Evolutionary conservation across 2,797 vertebrate species (phyloP).

Genomic region (Mormyrops attenuatus): DNA sequence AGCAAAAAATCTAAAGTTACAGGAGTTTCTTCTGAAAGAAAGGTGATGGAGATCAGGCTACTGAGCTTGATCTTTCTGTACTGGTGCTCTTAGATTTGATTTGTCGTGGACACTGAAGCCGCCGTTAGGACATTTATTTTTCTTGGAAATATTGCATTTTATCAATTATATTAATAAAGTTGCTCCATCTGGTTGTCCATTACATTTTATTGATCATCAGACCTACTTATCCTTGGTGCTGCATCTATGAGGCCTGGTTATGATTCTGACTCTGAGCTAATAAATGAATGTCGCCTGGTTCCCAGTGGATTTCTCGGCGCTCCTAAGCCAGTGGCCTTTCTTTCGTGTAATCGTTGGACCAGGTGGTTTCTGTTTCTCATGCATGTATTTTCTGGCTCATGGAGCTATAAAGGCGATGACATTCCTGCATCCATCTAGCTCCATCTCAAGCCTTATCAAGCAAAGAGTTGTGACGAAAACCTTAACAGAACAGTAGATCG

Average conservation of each 20-base stretch:
- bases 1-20: neutral
- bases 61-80: neutral
- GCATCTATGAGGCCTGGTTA: constrained; percentile 32
- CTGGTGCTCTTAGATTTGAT: neutral
- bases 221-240: constrained; percentile 29
- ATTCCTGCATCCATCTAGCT: neutral
- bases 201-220: constrained; percentile 47
- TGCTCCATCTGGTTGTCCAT: constrained; percentile 28
- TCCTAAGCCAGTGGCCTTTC: neutral
- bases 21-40: neutral
- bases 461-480: neutral
- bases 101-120: neutral
- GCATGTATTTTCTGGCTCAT: neutral
- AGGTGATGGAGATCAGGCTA: neutral
- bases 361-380: neutral
- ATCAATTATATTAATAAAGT: neutral
- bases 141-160: neutral
- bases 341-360: constrained; percentile 9
- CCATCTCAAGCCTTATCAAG: neutral
- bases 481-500: neutral
- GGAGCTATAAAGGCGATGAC: neutral
- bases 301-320: neutral
- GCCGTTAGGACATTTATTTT: neutral
- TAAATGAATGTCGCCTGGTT: constrained; percentile 35
- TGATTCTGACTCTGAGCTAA: constrained; percentile 21